Percentiles rank a stretch among this genome's conserved stretches.
Evolutionary conservation across 1,140 invertebrate species (phyloP).

Genomic region (Cherax quadricarinatus): DNA sequence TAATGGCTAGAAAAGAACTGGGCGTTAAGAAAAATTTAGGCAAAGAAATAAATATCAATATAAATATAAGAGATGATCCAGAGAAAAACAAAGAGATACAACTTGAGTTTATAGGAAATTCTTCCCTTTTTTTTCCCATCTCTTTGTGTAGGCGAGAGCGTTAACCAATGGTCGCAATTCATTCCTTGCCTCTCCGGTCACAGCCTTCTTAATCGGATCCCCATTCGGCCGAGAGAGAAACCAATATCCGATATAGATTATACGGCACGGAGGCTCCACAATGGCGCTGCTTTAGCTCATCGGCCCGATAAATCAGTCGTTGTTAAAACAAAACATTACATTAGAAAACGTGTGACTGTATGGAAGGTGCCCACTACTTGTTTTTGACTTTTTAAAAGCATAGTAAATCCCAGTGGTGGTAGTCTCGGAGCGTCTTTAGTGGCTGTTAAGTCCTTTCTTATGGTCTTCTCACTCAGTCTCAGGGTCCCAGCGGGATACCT

Average conservation of each 20-base stretch:
- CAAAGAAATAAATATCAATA: neutral
- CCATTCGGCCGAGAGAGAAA: slow-evolving; percentile 52
- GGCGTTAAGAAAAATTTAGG: too few species aligned
- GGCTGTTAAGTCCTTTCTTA: slow-evolving; percentile 25
- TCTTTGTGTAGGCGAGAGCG: neutral
- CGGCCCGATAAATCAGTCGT: slow-evolving; percentile 28
- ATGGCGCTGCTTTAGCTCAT: slow-evolving; percentile 36
- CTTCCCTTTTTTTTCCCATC: neutral
- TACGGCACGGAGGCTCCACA: slow-evolving; percentile 32
- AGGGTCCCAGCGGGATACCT: neutral
- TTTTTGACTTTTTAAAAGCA: slow-evolving; percentile 11
- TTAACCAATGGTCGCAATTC: slow-evolving; percentile 34
- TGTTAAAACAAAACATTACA: neutral
- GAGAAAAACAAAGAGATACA: neutral
- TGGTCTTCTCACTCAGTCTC: neutral
- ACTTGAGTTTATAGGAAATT: neutral
- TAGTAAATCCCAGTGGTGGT: neutral
- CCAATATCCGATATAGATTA: slow-evolving; percentile 56
- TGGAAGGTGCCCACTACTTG: neutral
- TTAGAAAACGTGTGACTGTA: neutral
- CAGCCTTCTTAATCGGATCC: slow-evolving; percentile 53
- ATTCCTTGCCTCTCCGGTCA: slow-evolving; percentile 20
- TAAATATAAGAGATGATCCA: neutral
- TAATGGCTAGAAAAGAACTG: neutral
- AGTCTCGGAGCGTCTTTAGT: slow-evolving; percentile 12